Base-by-base conservation (phyloP, 2,888 invertebrate species). In the Lasioglossum figueresi region DNA sequence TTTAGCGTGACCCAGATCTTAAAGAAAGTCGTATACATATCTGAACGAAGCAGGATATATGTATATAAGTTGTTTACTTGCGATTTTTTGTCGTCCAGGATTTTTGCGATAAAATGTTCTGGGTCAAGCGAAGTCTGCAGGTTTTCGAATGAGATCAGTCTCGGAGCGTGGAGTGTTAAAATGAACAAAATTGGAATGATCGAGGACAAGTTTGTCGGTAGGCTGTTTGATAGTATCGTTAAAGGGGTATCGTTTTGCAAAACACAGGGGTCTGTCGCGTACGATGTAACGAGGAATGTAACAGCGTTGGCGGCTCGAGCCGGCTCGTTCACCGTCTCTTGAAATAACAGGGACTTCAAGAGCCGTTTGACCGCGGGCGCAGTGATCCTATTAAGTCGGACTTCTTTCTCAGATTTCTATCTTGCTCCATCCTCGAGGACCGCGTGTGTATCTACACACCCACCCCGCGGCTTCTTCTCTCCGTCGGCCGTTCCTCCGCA, bases 311-410 rank as follows among this genome's bases (percentile, higher is more conserved):
- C 40, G 45, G 80, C 66, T 73, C 70, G 83, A 77, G 63, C 86
- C 74, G 81, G 82, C 86, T 88, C 84, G 80, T 86, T 88, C 74
- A 14, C 77, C 76, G 79, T 80, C 85, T 84, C 89, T 91, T 86
- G 89, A 91, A 91, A 89, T 91, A 91, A 91, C 91, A 90, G 93
- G 92, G 93, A 91, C 91, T 93, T 92, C 92, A 93, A 93, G 93
- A 93, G 91, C 91, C 92, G 93, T 94, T 94, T 94, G 92, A 92
- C 86, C 92, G 91, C 88, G 88, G 66, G 85, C 89, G 87, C 91
- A 91, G 91, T 93, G 93, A 93, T 94, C 93, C 93, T 93, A 93
- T 94, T 93, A 93, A 91, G 91, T 91, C 88, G 89, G 92, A 92
- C 92, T 93, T 93, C 93, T 94, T 94, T 93, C 91, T 91, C 89